phyloP scores from a whole-genome alignment of 2,113 vertebrate species.

The Rhegmatorhina hoffmannsi region DNA sequence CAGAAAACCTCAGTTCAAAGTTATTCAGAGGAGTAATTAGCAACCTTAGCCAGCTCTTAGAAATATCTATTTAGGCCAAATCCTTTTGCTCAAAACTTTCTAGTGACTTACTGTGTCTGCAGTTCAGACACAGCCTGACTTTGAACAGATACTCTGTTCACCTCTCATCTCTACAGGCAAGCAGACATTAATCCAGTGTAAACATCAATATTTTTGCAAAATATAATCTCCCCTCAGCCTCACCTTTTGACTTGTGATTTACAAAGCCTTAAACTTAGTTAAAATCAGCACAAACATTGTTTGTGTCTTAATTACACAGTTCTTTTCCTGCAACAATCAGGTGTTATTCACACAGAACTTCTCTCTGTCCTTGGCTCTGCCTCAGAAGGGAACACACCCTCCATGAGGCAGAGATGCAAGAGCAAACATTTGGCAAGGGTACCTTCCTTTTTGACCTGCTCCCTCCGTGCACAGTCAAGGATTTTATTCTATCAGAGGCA shows the following conservation, averaged over 20 bases:
- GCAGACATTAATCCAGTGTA: constrained; percentile 72
- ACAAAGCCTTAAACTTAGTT: constrained; percentile 72
- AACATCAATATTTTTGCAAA: constrained; percentile 76
- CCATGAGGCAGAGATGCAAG: constrained; percentile 61
- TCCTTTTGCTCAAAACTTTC: constrained; percentile 36
- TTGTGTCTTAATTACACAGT: constrained; percentile 71
- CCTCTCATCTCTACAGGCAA: constrained; percentile 5
- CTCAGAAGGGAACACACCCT: constrained; percentile 61
- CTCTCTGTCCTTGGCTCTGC: constrained; percentile 70
- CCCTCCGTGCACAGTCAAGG: neutral
- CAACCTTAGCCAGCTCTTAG: constrained; percentile 14
- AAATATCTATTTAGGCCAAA: constrained; percentile 37
- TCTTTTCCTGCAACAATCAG: constrained; percentile 68
- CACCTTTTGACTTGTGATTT: constrained; percentile 69
- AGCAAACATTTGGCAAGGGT: constrained; percentile 69
- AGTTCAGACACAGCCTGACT: constrained; percentile 28
- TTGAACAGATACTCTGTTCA: constrained; percentile 7
- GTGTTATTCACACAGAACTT: constrained; percentile 73
- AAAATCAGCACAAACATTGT: constrained; percentile 71
- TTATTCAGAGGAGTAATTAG: constrained; percentile 26
- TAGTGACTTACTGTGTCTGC: constrained; percentile 22
- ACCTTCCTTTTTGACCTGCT: neutral
- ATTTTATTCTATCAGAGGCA: constrained; percentile 23
- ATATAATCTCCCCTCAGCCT: constrained; percentile 45
- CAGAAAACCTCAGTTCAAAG: neutral